These are phyloP conservation scores for Wasmannia auropunctata DNA, from an alignment of 1,140 invertebrate genomes.

Conservation along the genomic window DNA sequence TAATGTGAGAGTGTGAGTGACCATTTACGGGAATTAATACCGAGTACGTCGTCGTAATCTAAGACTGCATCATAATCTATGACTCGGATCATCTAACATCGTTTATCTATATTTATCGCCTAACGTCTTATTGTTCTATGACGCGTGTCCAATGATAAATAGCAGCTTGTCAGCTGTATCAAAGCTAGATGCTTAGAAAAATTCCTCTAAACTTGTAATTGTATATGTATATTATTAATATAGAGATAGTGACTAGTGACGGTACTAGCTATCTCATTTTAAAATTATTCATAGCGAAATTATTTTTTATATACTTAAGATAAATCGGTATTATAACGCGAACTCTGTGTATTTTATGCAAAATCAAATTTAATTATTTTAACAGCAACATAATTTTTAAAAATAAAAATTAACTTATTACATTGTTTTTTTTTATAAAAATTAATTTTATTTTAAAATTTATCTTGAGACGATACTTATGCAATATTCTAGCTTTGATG, in stretches of 20 bases:
- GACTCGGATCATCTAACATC: background rate
- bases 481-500: background rate
- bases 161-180: background rate
- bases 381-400: constrained; percentile 1
- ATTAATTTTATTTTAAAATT: background rate
- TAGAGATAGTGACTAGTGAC: background rate
- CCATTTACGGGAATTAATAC: background rate
- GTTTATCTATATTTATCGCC: background rate
- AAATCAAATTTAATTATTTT: background rate
- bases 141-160: background rate
- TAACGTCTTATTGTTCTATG: background rate
- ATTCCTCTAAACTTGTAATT: background rate
- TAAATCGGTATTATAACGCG: background rate
- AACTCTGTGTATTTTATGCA: background rate
- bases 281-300: background rate
- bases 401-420: too few relatives aligned
- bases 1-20: background rate
- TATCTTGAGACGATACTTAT: background rate
- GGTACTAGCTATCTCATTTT: background rate
- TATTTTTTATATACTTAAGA: background rate
- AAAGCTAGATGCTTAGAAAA: background rate
- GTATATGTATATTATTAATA: background rate
- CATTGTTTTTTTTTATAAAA: too few relatives aligned
- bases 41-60: background rate
- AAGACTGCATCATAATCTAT: too few relatives aligned